phyloP scores from a whole-genome alignment of 2,888 invertebrate genomes.

The Ernsta delagoae region DNA sequence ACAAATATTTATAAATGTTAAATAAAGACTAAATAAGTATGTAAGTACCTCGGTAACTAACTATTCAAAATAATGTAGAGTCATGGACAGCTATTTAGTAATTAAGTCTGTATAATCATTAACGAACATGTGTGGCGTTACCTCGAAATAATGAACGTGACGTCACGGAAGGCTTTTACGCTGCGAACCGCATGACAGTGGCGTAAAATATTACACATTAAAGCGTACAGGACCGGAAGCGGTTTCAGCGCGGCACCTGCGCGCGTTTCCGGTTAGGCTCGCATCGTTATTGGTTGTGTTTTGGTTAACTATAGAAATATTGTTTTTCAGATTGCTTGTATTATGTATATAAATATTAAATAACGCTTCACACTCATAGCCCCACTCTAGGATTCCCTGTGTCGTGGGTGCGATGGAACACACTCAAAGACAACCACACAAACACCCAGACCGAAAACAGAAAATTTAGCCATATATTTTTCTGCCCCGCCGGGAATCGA shows the following conservation, averaged over 20 bases:
- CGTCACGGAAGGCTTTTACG: slow-evolving; percentile 16
- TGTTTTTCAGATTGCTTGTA: background rate
- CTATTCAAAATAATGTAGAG: background rate
- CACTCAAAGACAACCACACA: too few species aligned
- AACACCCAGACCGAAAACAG: too few species aligned
- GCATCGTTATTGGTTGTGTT: background rate
- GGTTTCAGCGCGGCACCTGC: slow-evolving; percentile 5
- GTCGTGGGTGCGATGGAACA: too few species aligned
- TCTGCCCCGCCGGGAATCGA: too few species aligned
- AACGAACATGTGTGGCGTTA: background rate
- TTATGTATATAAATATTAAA: too few species aligned
- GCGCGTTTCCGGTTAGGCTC: slow-evolving; percentile 3
- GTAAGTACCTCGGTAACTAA: background rate
- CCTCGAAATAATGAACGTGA: slow-evolving; percentile 13
- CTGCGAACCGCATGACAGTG: slow-evolving; percentile 14
- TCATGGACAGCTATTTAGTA: background rate
- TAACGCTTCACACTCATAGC: too few species aligned
- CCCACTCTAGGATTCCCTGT: too few species aligned
- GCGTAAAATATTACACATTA: slow-evolving; percentile 26
- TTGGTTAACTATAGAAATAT: background rate
- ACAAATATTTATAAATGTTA: too few species aligned
- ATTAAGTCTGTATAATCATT: background rate
- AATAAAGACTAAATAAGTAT: too few species aligned
- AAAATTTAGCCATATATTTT: too few species aligned
- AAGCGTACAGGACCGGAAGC: slow-evolving; percentile 41